Percentiles rank a stretch among this genome's conserved stretches.
phyloP scores from a whole-genome alignment of 2,888 invertebrate species.

The Lasius fuliginosus region DNA sequence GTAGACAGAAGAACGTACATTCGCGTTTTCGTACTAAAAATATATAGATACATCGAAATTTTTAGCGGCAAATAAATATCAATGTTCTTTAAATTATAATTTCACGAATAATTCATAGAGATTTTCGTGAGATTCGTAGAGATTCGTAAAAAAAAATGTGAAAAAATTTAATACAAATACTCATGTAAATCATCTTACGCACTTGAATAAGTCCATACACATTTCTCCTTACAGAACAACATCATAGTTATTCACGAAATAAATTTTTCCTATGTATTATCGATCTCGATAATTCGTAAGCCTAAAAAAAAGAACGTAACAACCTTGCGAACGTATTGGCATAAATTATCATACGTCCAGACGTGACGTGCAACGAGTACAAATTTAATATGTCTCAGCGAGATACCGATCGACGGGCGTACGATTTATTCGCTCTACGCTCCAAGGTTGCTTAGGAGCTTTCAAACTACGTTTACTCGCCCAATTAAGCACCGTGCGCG shows the following conservation, averaged over 20 bases:
- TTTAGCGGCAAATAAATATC: neutral
- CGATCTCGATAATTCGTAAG: neutral
- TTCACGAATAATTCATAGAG: neutral
- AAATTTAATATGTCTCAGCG: constrained; percentile 22
- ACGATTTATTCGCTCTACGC: constrained; percentile 22
- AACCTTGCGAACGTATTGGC: neutral
- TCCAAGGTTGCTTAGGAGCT: constrained; percentile 31
- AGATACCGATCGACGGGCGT: constrained; percentile 25
- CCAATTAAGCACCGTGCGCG: constrained; percentile 14
- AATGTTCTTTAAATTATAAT: neutral
- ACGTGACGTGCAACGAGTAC: constrained; percentile 20
- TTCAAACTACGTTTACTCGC: constrained; percentile 20
- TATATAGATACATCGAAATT: neutral
- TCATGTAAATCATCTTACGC: neutral
- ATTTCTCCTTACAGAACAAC: neutral
- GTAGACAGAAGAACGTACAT: neutral
- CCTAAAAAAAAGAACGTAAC: neutral
- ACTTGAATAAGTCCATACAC: neutral
- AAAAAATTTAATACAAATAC: constrained; percentile 1
- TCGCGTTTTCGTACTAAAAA: neutral
- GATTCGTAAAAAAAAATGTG: neutral
- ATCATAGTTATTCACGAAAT: neutral
- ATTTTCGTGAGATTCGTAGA: no score
- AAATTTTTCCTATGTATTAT: neutral
- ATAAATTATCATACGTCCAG: constrained; percentile 22